These are phyloP conservation scores for Chloebia gouldiae DNA, from an alignment of 2,113 vertebrate species.

Conservation along the genomic window DNA sequence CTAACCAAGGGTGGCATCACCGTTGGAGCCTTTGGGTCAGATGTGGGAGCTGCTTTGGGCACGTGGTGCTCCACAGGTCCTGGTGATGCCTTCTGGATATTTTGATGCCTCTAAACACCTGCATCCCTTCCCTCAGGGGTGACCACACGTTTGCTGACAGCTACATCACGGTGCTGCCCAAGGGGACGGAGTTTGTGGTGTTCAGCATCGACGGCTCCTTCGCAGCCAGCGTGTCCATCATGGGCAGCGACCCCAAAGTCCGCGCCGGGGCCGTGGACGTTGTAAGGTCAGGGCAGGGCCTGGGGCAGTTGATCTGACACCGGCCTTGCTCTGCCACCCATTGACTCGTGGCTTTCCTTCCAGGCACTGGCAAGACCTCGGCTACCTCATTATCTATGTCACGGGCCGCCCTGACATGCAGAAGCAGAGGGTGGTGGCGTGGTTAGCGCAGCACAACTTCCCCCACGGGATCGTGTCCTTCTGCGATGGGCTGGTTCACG, in stretches of 20 bases:
- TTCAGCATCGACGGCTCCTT: constrained; percentile 99
- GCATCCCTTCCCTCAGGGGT: constrained; percentile 77
- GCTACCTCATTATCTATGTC: constrained; percentile 97
- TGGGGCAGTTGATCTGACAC: rapidly evolving
- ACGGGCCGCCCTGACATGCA: constrained; percentile 99
- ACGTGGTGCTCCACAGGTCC: background rate
- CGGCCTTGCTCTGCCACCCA: rapidly evolving
- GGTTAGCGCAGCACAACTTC: constrained; percentile 99
- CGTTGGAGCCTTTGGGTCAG: background rate
- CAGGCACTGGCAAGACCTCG: constrained; percentile 98
- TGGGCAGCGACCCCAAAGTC: constrained; percentile 99
- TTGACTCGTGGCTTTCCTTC: background rate
- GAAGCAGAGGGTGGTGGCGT: constrained; percentile 98
- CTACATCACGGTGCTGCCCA: constrained; percentile 89
- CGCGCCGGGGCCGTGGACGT: constrained; percentile 95
- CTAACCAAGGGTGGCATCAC: background rate
- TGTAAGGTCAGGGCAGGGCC: constrained; percentile 81
- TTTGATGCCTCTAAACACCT: background rate
- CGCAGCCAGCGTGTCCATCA: constrained; percentile 98
- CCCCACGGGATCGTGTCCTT: constrained; percentile 96
- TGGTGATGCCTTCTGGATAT: background rate
- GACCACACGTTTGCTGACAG: constrained; percentile 96
- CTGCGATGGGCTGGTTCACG: constrained; percentile 95
- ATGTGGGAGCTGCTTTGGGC: background rate
- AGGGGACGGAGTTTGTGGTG: constrained; percentile 92